A percentile compares a stretch with the other conserved stretches of the same genome.
Evolutionary conservation across 2,797 vertebrate species (phyloP).

Genomic region (Pogonophryne albipinna): DNA sequence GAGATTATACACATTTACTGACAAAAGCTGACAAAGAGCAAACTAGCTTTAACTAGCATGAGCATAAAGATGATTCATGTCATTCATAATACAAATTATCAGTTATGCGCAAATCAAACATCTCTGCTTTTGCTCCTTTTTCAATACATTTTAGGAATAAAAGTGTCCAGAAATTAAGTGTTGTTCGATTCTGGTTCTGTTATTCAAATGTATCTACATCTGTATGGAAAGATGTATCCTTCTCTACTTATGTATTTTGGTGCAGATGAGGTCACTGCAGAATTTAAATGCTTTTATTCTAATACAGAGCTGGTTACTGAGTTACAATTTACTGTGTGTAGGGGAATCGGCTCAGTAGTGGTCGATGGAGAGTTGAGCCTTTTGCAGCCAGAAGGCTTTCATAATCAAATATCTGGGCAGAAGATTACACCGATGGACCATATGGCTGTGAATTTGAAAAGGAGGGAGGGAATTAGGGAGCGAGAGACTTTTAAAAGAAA

Average conservation of each 20-base stretch:
- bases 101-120: constrained; percentile 13
- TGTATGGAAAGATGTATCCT: constrained; percentile 12
- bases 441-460: constrained; percentile 55
- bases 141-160: not conserved
- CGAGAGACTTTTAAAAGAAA: constrained; percentile 35
- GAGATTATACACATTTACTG: not conserved
- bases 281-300: constrained; percentile 54
- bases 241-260: constrained; percentile 18
- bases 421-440: constrained; percentile 64
- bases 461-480: constrained; percentile 42
- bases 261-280: constrained; percentile 30
- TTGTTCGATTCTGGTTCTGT: not conserved
- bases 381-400: constrained; percentile 61
- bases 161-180: not conserved
- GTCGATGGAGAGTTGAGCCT: constrained; percentile 41
- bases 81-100: not conserved
- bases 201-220: constrained; percentile 12
- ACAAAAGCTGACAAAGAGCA: not conserved
- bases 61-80: not conserved
- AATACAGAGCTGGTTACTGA: constrained; percentile 46
- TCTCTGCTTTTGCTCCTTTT: not conserved
- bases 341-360: constrained; percentile 33
- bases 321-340: constrained; percentile 49
- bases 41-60: not conserved
- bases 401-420: constrained; percentile 71